A percentile compares a stretch with the other conserved stretches of the same genome.
Conservation (phyloP, 2,888 invertebrate species). For the Monoplex corrugatus region DNA sequence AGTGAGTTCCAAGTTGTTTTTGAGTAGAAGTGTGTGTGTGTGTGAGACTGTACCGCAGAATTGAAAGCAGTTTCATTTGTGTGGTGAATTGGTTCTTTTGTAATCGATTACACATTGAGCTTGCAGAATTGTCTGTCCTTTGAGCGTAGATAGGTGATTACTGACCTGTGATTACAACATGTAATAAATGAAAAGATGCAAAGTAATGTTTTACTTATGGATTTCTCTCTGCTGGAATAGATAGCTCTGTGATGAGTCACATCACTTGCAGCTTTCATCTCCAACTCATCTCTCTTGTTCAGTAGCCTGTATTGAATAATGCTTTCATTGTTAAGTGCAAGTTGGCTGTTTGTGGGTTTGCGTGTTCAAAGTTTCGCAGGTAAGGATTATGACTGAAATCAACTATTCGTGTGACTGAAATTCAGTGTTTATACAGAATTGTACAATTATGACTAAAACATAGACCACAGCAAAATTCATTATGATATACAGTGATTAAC, state of each 20-base stretch:
- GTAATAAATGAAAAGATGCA: conserved; percentile 28
- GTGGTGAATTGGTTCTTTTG: not conserved
- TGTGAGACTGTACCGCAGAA: not conserved
- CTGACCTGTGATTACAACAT: not conserved
- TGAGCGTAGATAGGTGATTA: not conserved
- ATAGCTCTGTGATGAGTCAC: not conserved
- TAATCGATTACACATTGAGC: conserved; percentile 17
- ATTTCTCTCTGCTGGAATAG: not conserved
- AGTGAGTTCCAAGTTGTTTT: no score
- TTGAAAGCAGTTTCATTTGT: not conserved
- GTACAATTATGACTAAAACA: no score
- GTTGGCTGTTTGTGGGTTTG: no score
- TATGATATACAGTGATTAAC: no score
- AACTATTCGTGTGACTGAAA: no score
- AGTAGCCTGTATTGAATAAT: no score
- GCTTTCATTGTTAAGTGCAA: no score
- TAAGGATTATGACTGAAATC: no score
- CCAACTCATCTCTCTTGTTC: not conserved
- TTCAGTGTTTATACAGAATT: no score
- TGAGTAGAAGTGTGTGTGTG: no score
- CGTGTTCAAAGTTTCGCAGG: no score
- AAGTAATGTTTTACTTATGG: not conserved
- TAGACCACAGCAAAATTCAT: no score
- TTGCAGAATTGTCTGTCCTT: not conserved
- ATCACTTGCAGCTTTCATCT: conserved; percentile 11